These are phyloP conservation scores for Leguminivora glycinivorella DNA, from an alignment of 1,140 invertebrate species.

Conservation along the genomic window DNA sequence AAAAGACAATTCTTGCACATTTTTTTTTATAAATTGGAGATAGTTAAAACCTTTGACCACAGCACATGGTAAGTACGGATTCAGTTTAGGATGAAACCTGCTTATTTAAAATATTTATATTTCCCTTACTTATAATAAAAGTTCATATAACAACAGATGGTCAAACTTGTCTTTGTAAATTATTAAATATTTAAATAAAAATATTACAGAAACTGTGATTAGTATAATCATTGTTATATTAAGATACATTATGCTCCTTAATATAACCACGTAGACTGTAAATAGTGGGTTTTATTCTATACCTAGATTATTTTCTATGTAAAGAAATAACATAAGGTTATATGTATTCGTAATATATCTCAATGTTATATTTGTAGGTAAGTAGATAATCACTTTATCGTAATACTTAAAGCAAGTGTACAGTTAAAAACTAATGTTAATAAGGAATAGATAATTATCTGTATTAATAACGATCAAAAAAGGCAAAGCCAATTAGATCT, in stretches of 20 bases:
- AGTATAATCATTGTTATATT: constrained; percentile 7
- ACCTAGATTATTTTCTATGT: constrained; percentile 22
- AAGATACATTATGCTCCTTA: background rate
- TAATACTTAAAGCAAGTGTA: constrained; percentile 52
- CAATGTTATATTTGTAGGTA: constrained; percentile 33
- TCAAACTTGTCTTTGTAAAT: background rate
- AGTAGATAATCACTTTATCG: constrained; percentile 23
- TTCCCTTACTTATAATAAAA: too few relatives aligned
- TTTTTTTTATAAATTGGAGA: too few relatives aligned
- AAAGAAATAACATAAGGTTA: constrained; percentile 24
- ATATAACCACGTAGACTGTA: constrained; percentile 28
- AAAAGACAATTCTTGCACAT: background rate
- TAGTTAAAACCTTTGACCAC: too few relatives aligned
- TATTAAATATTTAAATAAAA: background rate
- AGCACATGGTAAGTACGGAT: too few relatives aligned
- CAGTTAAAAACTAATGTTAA: constrained; percentile 40
- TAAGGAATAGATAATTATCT: constrained; percentile 43
- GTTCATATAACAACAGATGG: too few relatives aligned
- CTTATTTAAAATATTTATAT: too few relatives aligned
- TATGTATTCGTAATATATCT: constrained; percentile 35
- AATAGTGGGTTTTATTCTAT: constrained; percentile 28
- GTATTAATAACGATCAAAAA: constrained; percentile 38
- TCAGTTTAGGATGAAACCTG: too few relatives aligned
- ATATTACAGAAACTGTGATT: background rate
- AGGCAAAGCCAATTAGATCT: constrained; percentile 47